Conservation (phyloP, 2,113 vertebrate genomes). For the Junco hyemalis region DNA sequence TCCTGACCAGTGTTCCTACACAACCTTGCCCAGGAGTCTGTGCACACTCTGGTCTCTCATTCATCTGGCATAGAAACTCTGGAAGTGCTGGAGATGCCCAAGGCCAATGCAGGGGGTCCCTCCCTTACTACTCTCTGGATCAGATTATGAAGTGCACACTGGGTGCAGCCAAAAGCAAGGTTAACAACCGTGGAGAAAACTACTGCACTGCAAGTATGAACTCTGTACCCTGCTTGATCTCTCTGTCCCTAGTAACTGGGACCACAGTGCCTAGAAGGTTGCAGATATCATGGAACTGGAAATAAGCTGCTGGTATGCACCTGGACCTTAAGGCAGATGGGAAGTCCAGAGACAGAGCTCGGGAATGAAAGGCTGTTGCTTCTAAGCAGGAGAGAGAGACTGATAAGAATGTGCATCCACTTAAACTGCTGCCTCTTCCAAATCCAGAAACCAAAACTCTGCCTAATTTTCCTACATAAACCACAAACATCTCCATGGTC, state of each 20-base stretch:
- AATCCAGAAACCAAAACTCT: background rate
- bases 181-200: background rate
- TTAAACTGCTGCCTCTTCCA: background rate
- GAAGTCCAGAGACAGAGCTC: background rate
- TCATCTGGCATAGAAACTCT: background rate
- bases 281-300: background rate
- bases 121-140: background rate
- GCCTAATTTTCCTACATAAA: background rate
- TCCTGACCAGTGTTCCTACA: background rate
- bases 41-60: accelerated
- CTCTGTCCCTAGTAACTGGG: background rate
- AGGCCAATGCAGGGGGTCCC: background rate
- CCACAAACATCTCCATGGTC: background rate
- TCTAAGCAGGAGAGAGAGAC: background rate
- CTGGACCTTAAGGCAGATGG: background rate
- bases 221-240: background rate
- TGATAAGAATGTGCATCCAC: background rate
- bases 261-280: background rate
- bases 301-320: background rate
- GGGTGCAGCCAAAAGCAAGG: background rate
- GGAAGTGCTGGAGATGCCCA: accelerated
- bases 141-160: background rate
- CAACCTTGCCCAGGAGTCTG: background rate
- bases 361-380: background rate
- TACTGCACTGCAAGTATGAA: background rate